Conservation (phyloP, 2,113 vertebrate species). For the Phoxinus phoxinus region DNA sequence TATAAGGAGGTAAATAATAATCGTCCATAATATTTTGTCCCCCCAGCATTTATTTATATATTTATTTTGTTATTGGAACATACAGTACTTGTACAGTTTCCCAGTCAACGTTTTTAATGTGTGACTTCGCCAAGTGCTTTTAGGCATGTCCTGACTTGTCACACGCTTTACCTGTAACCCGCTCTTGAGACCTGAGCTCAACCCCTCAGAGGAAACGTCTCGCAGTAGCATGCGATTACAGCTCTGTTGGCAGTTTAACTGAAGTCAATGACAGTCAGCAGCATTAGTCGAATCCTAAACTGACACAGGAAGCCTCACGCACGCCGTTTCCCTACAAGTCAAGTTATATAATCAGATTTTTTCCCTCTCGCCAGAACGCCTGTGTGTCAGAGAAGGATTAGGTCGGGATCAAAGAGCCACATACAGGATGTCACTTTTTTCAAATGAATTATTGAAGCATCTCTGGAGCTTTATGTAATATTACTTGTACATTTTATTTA, state of each 20-base stretch:
- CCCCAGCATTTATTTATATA: neutral
- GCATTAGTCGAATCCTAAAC: constrained; percentile 54
- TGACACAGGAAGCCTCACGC: constrained; percentile 50
- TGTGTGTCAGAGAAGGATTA: constrained; percentile 42
- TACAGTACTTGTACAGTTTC: neutral
- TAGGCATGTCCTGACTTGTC: constrained; percentile 24
- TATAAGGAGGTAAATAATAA: too few relatives aligned
- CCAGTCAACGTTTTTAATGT: neutral
- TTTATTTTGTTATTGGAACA: neutral
- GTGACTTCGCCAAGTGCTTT: neutral
- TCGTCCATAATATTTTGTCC: neutral
- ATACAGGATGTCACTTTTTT: constrained; percentile 33
- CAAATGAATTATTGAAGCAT: neutral
- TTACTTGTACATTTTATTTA: constrained; percentile 5
- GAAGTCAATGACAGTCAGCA: constrained; percentile 29
- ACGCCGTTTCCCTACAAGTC: constrained; percentile 23
- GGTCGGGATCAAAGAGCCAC: constrained; percentile 21
- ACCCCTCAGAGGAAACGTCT: neutral
- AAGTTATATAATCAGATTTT: constrained; percentile 44
- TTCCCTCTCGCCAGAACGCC: neutral
- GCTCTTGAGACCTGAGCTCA: constrained; percentile 13
- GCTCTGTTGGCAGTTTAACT: neutral
- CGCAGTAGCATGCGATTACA: neutral
- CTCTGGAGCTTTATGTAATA: constrained; percentile 16
- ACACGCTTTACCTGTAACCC: neutral